A percentile compares a stretch with the other conserved stretches of the same genome.
Conservation (phyloP, 2,113 vertebrate genomes). For the Heptranchias perlo region DNA sequence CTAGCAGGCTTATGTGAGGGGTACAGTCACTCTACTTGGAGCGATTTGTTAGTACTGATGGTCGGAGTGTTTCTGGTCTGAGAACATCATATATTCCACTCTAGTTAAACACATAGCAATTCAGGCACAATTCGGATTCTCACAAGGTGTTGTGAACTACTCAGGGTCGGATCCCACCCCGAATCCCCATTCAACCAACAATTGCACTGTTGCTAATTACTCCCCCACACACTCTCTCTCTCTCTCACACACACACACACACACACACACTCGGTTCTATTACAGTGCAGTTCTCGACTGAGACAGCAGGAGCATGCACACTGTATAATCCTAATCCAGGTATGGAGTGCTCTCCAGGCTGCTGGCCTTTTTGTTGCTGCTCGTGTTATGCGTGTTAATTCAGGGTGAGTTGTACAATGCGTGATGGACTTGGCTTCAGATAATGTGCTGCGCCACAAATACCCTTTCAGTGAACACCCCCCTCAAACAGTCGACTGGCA, state of each 20-base stretch:
- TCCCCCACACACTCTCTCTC: background rate
- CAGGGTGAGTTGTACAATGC: background rate
- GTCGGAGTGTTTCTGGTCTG: background rate
- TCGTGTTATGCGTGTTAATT: background rate
- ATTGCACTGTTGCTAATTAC: background rate
- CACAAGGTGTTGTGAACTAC: background rate
- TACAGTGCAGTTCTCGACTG: background rate
- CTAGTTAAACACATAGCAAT: background rate
- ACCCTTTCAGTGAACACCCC: background rate
- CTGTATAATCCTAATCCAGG: background rate
- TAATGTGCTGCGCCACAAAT: background rate
- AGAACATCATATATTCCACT: background rate
- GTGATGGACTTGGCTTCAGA: background rate
- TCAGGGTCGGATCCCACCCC: background rate
- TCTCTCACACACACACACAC: background rate
- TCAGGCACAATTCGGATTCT: background rate
- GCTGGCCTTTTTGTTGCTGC: background rate
- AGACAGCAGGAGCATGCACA: background rate
- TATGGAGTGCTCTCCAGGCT: background rate
- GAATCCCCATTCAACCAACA: background rate
- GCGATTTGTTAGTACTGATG: background rate
- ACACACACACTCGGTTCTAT: background rate
- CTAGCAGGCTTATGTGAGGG: background rate
- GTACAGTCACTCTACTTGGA: background rate
- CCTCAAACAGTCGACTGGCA: background rate